These are phyloP conservation scores for Tineola bisselliella DNA, from an alignment of 2,888 invertebrate genomes.

Conservation along the genomic window DNA sequence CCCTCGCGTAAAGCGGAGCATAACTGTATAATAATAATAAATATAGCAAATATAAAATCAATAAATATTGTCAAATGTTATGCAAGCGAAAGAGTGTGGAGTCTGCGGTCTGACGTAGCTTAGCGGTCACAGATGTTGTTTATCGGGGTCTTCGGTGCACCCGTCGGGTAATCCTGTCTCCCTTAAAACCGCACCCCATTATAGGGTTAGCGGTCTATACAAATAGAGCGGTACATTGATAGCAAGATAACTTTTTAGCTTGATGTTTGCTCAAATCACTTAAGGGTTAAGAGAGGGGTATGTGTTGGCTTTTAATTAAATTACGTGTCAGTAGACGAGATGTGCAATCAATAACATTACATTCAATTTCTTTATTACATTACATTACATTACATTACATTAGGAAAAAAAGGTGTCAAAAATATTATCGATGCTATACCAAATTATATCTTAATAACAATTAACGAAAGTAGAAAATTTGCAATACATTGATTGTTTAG, in stretches of 20 bases:
- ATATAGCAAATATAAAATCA: background rate
- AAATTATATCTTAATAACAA: too few species aligned
- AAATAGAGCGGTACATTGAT: conserved; percentile 25
- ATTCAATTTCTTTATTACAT: too few species aligned
- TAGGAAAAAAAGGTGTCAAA: too few species aligned
- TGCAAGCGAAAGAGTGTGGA: background rate
- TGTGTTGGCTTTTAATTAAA: conserved; percentile 36
- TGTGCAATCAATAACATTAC: conserved; percentile 7
- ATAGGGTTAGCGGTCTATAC: conserved; percentile 12
- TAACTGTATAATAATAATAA: too few species aligned
- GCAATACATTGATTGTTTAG: too few species aligned
- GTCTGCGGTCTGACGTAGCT: background rate
- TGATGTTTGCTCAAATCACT: conserved; percentile 37
- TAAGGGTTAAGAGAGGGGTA: conserved; percentile 20
- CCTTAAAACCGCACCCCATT: conserved; percentile 1
- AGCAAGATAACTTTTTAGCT: conserved; percentile 41
- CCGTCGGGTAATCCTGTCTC: background rate
- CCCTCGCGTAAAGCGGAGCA: too few species aligned
- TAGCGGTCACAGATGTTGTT: conserved; percentile 38
- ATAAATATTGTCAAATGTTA: background rate
- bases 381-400: too few species aligned
- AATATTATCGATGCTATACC: too few species aligned
- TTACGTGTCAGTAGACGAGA: conserved; percentile 33
- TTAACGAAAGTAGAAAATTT: too few species aligned
- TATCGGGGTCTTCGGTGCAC: conserved; percentile 29